Percentiles rank a stretch among this genome's conserved stretches.
Evolutionary conservation across 2,888 invertebrate species (phyloP).

Genomic region (Drosophila peninsularis): DNA sequence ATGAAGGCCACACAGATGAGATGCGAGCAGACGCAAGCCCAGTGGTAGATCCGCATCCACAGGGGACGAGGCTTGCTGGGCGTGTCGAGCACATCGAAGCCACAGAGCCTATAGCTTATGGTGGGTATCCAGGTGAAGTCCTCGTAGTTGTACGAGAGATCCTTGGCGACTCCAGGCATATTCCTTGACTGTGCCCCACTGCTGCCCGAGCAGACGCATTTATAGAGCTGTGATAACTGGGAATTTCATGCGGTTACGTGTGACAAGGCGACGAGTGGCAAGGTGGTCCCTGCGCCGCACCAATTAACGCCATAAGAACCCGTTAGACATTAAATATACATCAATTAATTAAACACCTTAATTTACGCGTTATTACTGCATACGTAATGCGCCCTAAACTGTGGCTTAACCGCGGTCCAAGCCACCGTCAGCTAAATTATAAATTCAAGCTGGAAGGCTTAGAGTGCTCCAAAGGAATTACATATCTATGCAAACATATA

Average conservation of each 20-base stretch:
- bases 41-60: constrained; percentile 32
- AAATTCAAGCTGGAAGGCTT: background rate
- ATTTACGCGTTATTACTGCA: background rate
- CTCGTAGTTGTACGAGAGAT: constrained; percentile 33
- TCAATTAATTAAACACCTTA: background rate
- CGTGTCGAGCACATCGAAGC: constrained; percentile 34
- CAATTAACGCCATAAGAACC: background rate
- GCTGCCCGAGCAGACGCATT: constrained; percentile 12
- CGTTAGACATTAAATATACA: constrained; percentile 4
- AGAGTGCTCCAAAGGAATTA: background rate
- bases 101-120: constrained; percentile 29
- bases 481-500: background rate
- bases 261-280: constrained; percentile 17
- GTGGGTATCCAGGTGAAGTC: constrained; percentile 49
- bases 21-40: constrained; percentile 37
- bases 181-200: background rate
- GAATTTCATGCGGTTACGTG: constrained; percentile 45
- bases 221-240: constrained; percentile 32
- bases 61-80: background rate
- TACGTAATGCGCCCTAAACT: background rate
- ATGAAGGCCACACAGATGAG: constrained; percentile 21
- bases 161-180: background rate
- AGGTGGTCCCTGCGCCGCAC: constrained; percentile 4
- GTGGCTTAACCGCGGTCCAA: background rate
- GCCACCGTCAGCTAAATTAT: background rate